Base-by-base conservation (phyloP, 2,888 invertebrate species). In the Dasysyrphus albostriatus region DNA sequence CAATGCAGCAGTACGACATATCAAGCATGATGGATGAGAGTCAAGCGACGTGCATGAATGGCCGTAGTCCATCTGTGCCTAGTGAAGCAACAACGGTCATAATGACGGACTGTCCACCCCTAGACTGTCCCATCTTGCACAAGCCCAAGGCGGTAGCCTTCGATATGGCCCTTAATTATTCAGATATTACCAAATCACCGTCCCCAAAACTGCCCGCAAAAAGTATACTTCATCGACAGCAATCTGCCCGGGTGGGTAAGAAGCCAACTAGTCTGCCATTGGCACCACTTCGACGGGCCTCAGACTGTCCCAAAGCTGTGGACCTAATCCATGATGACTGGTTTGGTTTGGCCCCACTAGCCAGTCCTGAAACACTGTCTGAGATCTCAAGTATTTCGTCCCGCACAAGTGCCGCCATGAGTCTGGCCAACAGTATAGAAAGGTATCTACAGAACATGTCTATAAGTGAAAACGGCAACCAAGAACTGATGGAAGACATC, bases 331-430 rank as follows among this genome's bases (percentile, higher is more conserved):
- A 94, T 89, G 95, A 95, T 88, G 95, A 95, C 89, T 95, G 95
- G 95, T 93, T 94, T 88, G 95, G 95, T 0, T 92, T 95, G 83
- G 97, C 97, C 0, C 97, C 97, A 0, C 91, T 97, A 29, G 97
- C 97, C 10, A 96, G 96, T 70, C 97, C 97, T 0, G 97, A 97
- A 91, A 96, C 96, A 1, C 92, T 97, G 14, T 97, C 96, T 0
- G 97, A 97, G 91, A 94, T 96, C n/a, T 96, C 96, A 3, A 96
- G 96, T 90, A 94, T 96, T 74, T 95, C 95, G 89, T 96, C 96
- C 32, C 94, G 95, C 85, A 94, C 95, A 29, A 95, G 95, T 88
- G 93, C 94, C 72, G 93, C 94, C 58, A 93, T 93, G 83, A 93
- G 93, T 80, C 88, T 92, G 83, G 92, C 91, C 58, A 91, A 92